Evolutionary conservation across 2,888 invertebrate species (phyloP), one percentile per base, ranked within the genome.

Genomic region (Dioctria rufipes): DNA sequence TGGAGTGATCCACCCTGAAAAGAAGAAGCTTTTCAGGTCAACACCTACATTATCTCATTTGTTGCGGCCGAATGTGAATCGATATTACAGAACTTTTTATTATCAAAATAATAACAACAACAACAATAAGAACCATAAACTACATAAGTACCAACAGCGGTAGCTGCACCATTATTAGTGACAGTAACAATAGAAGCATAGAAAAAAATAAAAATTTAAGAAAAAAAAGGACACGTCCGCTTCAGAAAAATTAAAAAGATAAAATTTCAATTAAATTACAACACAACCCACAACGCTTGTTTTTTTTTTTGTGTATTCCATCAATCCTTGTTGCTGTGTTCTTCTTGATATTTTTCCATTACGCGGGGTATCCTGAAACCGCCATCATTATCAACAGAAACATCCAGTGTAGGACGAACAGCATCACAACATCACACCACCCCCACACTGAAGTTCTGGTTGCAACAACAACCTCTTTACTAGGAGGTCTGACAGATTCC

Each of bases 1-100:
- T 25, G 0, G 25, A 25, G 58, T 25, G 42, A 79, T 67, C 67
- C 79, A 67, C 79, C 79, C 67, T 79, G 79, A 79, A 67, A 69
- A 79, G 63, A 25, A 25, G 25, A 25, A 39, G 63, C 69, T 79
- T 79, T 79, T 79, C 69, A 79, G 79, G 79, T 79, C 79, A 25
- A 25, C 25, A 79, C 79, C 79, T 69, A 79, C 25, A 79, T 25
- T 54, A 54, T 66, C 51, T 25, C 40, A 42, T 25, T 25, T 25
- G 25, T 13, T 66, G 25, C 43, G 25, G 25, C 25, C 25, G 25
- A 25, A 25, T 25, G 25, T 25, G 25, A 25, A 25, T 25, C 25
- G 40, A 60, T 42, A 58, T 5, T 40, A 40, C 39, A 49, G 58
- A 43, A 49, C 51, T 25, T 25, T 25, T 25, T 25, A 71, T 8